Base-by-base conservation (phyloP, 2,797 vertebrate species). In the Clangula hyemalis region DNA sequence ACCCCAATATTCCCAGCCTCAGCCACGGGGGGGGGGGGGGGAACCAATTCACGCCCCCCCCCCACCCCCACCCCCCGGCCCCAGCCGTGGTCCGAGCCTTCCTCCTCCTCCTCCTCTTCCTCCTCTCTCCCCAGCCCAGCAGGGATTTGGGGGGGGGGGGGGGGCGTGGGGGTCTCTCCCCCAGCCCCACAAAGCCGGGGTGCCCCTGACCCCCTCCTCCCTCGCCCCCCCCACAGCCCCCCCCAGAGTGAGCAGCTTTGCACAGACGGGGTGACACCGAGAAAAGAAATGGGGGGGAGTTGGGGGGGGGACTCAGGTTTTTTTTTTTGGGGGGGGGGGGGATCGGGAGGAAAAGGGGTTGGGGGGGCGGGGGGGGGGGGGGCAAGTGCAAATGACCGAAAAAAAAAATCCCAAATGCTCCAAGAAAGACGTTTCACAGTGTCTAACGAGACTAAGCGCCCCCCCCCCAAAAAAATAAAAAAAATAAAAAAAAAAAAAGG, bases 391-490 rank as follows among this genome's bases (percentile, higher is more conserved):
- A 85, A 51, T 76, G 61, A 93, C 65, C 34, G 5, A n/a, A n/a
- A 8, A 45, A 61, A 61, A 81, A 45, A 68, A 15, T n/a, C 76
- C 87, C 69, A 66, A 87, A 86, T 91, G 90, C 56, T 79, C 90
- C 91, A 87, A 96, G 78, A n/a, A 90, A 92, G 93, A 96, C 93
- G 11, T 95, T 89, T 95, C 95, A 97, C 96, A 93, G 96, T 97
- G 96, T 92, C 96, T 96, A 96, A 90, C 85, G 92, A 87, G 58
- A 93, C 91, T 80, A 93, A 92, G 38, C n/a, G 71, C 90, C 86
- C 28, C 69, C 64, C 54, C 58, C 73, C 54, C 13, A 39, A 39
- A 38, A 38, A 38, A 38, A 39, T 11, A 39, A 39, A 38, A 38
- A 38, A 38, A 38, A 38, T 38, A 38, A 38, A 11, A 38, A 38